Evolutionary conservation across 2,888 invertebrate species (phyloP).

Genomic region (Acleris laterana): DNA sequence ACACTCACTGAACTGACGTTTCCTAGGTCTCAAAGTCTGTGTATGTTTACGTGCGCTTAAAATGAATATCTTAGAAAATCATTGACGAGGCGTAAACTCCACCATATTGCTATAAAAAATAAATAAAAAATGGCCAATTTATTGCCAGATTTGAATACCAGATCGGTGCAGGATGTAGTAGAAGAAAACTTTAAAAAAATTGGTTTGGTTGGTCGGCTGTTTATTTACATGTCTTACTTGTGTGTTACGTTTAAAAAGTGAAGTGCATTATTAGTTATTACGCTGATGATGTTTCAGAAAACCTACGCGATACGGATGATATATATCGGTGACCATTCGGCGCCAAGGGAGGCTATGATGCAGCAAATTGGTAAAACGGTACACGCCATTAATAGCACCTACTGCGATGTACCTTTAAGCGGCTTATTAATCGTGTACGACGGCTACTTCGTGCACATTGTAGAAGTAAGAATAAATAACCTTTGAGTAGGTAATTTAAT

Average conservation of each 20-base stretch:
- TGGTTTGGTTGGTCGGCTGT: conserved; percentile 60
- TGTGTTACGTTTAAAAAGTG: neutral
- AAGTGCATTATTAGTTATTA: neutral
- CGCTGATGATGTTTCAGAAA: conserved; percentile 64
- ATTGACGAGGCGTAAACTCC: conserved; percentile 6
- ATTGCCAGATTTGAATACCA: conserved; percentile 67
- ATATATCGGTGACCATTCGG: conserved; percentile 73
- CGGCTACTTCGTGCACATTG: conserved; percentile 78
- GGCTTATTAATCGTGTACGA: conserved; percentile 79
- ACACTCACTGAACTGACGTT: conserved; percentile 18
- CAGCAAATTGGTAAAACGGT: conserved; percentile 60
- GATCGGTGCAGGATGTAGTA: conserved; percentile 67
- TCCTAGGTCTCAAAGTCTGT: conserved; percentile 8
- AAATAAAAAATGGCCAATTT: conserved; percentile 37
- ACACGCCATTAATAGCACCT: conserved; percentile 63
- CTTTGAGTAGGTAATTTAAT: neutral
- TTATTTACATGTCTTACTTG: neutral
- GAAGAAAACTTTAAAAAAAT: conserved; percentile 67
- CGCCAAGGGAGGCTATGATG: conserved; percentile 64
- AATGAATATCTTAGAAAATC: neutral
- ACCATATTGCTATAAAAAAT: neutral
- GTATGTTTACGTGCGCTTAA: conserved; percentile 28
- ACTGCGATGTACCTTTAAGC: conserved; percentile 71
- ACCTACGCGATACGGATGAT: conserved; percentile 75
- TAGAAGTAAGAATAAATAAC: conserved; percentile 68